Percentiles rank a stretch among this genome's conserved stretches.
Conservation (phyloP, 2,888 invertebrate genomes). For the Nebria salina region DNA sequence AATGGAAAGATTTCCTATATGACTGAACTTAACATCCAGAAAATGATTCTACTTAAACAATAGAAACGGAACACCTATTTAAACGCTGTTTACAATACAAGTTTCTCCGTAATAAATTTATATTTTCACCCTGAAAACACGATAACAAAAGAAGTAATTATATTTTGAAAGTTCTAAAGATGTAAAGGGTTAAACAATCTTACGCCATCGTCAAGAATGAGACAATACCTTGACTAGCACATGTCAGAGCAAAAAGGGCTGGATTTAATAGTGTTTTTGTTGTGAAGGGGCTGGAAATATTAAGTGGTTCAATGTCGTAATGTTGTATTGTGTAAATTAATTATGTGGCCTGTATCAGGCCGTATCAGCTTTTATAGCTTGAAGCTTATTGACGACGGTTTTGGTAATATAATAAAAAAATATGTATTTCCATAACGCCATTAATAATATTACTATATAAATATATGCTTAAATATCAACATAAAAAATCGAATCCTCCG, state of each 20-base stretch:
- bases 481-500: neutral
- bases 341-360: neutral
- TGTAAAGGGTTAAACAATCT: neutral
- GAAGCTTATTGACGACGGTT: neutral
- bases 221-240: neutral
- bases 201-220: neutral
- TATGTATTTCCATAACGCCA: neutral
- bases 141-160: neutral
- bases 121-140: neutral
- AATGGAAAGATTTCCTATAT: too few relatives aligned
- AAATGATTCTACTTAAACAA: too few relatives aligned
- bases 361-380: neutral
- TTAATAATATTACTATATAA: neutral
- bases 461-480: neutral
- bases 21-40: too few relatives aligned
- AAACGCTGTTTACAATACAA: too few relatives aligned
- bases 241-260: neutral
- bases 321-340: neutral
- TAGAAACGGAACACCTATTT: too few relatives aligned
- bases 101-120: too few relatives aligned
- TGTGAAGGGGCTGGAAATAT: neutral
- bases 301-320: neutral
- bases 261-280: neutral
- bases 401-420: neutral
- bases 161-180: neutral